Evolutionary conservation across 2,888 invertebrate species (phyloP).

Genomic region (Sminthurinus aureus): DNA sequence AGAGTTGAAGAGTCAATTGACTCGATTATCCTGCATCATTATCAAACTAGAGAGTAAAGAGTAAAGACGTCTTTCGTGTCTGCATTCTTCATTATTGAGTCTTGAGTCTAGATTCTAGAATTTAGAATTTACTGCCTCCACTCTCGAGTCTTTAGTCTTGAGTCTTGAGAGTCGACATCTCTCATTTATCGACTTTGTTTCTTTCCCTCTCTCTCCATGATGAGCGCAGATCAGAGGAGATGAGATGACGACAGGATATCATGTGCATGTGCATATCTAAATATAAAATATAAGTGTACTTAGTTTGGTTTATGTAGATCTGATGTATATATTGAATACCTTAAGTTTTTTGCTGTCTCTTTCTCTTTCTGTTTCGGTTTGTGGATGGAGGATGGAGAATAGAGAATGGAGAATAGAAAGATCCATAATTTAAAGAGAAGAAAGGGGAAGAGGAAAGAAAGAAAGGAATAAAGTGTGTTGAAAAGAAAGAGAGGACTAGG

Average conservation of each 20-base stretch:
- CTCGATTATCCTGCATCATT: constrained; percentile 7
- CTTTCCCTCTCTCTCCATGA: not conserved
- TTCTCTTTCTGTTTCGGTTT: not conserved
- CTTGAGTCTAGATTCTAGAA: not conserved
- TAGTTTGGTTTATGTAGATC: no score
- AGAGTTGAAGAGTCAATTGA: constrained; percentile 20
- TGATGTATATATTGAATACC: no score
- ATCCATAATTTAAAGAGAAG: constrained; percentile 42
- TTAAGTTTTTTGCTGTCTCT: not conserved
- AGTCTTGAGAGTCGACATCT: not conserved
- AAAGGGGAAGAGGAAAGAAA: constrained; percentile 34
- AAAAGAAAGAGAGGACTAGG: constrained; percentile 33
- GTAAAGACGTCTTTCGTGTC: not conserved
- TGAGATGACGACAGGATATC: not conserved
- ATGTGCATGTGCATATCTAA: no score
- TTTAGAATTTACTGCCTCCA: no score
- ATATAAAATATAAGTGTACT: no score
- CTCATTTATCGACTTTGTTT: not conserved
- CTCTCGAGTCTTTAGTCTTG: no score
- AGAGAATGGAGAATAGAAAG: constrained; percentile 13
- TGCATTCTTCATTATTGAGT: not conserved
- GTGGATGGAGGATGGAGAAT: constrained; percentile 29
- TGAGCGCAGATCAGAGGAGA: not conserved
- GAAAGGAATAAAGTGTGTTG: constrained; percentile 24
- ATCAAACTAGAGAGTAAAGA: not conserved